These are phyloP conservation scores for Mythimna vitellina DNA, from an alignment of 2,888 invertebrate genomes.

Conservation along the genomic window DNA sequence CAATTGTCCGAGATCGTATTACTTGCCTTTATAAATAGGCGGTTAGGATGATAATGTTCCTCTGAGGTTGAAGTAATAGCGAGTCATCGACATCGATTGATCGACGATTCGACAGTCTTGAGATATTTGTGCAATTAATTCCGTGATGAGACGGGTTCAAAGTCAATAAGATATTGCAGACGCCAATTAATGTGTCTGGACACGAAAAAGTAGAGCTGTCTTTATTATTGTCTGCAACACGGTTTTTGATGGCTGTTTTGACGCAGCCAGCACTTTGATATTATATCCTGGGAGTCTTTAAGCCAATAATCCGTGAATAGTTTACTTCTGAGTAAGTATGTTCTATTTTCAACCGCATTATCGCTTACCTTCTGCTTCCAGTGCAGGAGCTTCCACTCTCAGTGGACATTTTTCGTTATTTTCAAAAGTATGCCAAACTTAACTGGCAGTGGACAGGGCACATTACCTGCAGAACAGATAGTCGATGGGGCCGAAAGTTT, in stretches of 20 bases:
- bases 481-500: too few relatives aligned
- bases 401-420: too few relatives aligned
- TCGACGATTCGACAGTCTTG: conserved; percentile 31
- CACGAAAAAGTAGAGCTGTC: conserved; percentile 6
- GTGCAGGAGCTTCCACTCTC: too few relatives aligned
- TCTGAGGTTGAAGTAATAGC: conserved; percentile 49
- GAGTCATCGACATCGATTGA: conserved; percentile 50
- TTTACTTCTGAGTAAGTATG: neutral
- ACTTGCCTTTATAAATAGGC: conserved; percentile 73
- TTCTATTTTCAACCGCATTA: too few relatives aligned
- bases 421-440: too few relatives aligned
- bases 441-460: too few relatives aligned
- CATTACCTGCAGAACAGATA: too few relatives aligned
- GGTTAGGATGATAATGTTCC: conserved; percentile 59
- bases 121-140: conserved; percentile 49
- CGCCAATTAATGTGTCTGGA: conserved; percentile 37
- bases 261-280: neutral
- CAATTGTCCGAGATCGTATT: conserved; percentile 83
- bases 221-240: neutral
- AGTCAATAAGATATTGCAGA: conserved; percentile 30
- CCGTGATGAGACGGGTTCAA: conserved; percentile 37
- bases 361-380: too few relatives aligned
- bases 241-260: neutral
- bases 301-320: neutral
- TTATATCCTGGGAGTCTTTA: neutral